phyloP scores from a whole-genome alignment of 2,113 vertebrate genomes.

The Galbula dea region DNA sequence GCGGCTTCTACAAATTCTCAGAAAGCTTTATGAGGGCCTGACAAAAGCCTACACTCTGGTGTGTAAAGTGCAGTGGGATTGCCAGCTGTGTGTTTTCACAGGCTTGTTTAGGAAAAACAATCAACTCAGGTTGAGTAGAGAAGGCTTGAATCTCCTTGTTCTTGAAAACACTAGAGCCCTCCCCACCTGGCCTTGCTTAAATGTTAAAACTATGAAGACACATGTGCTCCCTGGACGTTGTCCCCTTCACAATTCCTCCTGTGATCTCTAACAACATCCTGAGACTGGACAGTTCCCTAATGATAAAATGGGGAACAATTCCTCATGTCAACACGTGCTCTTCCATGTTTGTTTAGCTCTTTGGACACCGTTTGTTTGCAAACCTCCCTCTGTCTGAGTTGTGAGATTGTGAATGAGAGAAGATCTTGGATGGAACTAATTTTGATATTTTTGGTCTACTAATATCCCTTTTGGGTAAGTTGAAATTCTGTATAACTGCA shows the following conservation, averaged over 20 bases:
- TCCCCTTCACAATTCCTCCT: background rate
- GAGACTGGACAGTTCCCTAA: background rate
- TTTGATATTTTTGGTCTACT: conserved; percentile 37
- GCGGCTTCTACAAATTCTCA: background rate
- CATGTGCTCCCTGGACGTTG: background rate
- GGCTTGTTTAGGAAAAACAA: background rate
- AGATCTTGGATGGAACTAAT: conserved; percentile 37
- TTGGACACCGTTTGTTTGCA: background rate
- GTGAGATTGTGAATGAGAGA: background rate
- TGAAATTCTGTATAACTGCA: conserved; percentile 8
- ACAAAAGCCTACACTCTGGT: conserved; percentile 17
- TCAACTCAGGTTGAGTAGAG: background rate
- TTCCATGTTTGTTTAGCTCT: background rate
- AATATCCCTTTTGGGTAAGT: background rate
- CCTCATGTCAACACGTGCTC: conserved; percentile 50
- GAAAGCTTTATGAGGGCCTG: conserved; percentile 37
- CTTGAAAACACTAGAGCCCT: background rate
- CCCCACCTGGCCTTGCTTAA: background rate
- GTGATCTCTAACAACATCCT: background rate
- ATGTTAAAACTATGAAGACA: conserved; percentile 7
- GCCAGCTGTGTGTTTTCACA: conserved; percentile 17
- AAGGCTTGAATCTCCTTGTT: background rate
- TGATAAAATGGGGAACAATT: conserved; percentile 4
- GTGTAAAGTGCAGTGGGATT: conserved; percentile 6
- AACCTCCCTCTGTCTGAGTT: background rate